Conservation (phyloP, 1,140 invertebrate species). For the Drosophila repleta region DNA sequence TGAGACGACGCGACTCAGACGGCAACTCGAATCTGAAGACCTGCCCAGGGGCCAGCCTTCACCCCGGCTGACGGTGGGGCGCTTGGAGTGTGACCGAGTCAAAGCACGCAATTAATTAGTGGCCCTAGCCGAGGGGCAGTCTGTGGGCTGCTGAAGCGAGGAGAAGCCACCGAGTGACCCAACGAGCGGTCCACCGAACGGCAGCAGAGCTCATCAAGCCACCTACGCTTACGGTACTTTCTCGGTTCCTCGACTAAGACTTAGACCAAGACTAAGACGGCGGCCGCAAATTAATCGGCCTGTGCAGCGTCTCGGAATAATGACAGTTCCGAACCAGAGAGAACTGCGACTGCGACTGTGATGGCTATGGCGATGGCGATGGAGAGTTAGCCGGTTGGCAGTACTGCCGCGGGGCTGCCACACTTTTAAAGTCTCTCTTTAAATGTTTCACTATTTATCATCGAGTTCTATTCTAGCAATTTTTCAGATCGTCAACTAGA, state of each 20-base stretch:
- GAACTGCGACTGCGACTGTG: not conserved
- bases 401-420: slow-evolving; percentile 53
- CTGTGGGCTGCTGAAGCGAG: slow-evolving; percentile 53
- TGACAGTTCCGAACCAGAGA: slow-evolving; percentile 32
- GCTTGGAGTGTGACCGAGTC: slow-evolving; percentile 43
- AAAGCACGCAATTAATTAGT: slow-evolving; percentile 76
- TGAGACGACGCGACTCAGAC: slow-evolving; percentile 46
- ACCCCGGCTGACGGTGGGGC: slow-evolving; percentile 6
- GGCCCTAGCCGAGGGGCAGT: slow-evolving; percentile 39
- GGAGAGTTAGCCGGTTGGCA: slow-evolving; percentile 33
- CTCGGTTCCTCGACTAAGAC: not conserved
- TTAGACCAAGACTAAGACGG: slow-evolving; percentile 9
- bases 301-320: slow-evolving; percentile 51
- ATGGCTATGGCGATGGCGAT: not conserved
- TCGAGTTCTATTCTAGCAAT: slow-evolving; percentile 46
- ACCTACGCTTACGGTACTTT: slow-evolving; percentile 77
- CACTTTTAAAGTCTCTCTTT: slow-evolving; percentile 68
- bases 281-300: slow-evolving; percentile 71
- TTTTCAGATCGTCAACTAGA: slow-evolving; percentile 57
- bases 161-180: slow-evolving; percentile 38
- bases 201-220: slow-evolving; percentile 73
- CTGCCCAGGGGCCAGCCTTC: slow-evolving; percentile 15
- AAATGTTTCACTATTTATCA: slow-evolving; percentile 72
- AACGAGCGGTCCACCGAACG: slow-evolving; percentile 28
- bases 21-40: slow-evolving; percentile 25